A percentile compares a stretch with the other conserved stretches of the same genome.
Conservation (phyloP, 2,113 vertebrate species). For the Trichechus manatus region DNA sequence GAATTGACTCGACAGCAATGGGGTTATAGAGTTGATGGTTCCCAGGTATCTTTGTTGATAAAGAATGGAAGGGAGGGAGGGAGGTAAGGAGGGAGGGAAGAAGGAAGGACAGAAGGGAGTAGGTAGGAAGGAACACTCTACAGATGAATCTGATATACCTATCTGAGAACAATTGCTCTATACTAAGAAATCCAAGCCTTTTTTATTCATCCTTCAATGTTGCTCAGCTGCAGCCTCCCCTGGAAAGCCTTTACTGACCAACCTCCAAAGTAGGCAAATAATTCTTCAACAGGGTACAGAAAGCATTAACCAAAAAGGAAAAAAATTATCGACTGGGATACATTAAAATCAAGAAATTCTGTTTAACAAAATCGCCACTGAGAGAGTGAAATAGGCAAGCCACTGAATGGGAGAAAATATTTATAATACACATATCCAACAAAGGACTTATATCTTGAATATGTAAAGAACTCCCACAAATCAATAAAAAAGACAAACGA, state of each 20-base stretch:
- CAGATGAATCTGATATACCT: background rate
- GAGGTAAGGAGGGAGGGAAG: background rate
- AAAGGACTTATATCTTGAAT: background rate
- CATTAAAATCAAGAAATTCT: background rate
- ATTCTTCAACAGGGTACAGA: background rate
- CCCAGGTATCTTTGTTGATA: too few species aligned
- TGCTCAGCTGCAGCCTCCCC: background rate
- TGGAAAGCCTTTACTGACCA: background rate
- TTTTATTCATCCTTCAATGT: background rate
- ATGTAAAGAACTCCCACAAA: background rate
- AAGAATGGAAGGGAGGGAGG: background rate
- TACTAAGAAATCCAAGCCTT: background rate
- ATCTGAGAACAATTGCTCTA: background rate
- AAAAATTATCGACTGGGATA: background rate
- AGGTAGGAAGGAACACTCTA: too few species aligned
- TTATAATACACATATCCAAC: background rate
- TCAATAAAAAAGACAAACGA: background rate
- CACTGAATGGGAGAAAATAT: background rate
- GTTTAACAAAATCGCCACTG: background rate
- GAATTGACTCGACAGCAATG: too few species aligned
- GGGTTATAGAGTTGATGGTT: background rate
- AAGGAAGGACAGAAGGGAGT: too few species aligned
- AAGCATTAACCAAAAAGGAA: background rate
- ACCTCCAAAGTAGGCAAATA: background rate
- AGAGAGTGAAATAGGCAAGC: constrained; percentile 5